Evolutionary conservation across 2,888 invertebrate species (phyloP).

Genomic region (Resseliella maxima): DNA sequence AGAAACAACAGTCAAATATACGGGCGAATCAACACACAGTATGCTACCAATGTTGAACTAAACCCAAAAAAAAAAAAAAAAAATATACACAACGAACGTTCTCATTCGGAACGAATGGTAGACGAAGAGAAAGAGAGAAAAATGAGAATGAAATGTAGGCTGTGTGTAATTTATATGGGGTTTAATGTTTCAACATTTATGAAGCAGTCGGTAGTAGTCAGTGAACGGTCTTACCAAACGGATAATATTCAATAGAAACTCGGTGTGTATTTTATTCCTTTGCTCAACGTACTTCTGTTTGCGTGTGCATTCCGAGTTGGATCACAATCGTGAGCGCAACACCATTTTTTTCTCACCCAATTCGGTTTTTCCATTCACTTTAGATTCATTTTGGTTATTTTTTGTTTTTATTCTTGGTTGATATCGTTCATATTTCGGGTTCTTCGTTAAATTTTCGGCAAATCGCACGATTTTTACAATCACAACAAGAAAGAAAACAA

Average conservation of each 20-base stretch:
- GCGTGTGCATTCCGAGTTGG: slow-evolving; percentile 8
- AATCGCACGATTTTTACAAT: background rate
- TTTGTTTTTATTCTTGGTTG: background rate
- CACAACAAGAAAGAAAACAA: too few relatives aligned
- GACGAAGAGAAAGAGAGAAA: background rate
- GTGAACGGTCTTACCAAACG: slow-evolving; percentile 57
- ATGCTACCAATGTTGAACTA: background rate
- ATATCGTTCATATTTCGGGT: background rate
- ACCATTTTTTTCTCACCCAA: background rate
- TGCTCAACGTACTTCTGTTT: slow-evolving; percentile 4
- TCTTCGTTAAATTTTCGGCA: background rate
- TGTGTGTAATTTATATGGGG: slow-evolving; percentile 56
- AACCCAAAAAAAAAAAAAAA: background rate
- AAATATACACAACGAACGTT: too few relatives aligned
- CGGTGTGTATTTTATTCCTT: slow-evolving; percentile 50
- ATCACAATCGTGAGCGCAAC: slow-evolving; percentile 9
- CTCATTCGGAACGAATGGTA: background rate
- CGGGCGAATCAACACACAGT: slow-evolving; percentile 26
- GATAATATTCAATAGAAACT: slow-evolving; percentile 54
- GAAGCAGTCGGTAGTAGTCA: slow-evolving; percentile 56
- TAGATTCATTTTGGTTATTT: background rate
- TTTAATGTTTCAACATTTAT: slow-evolving; percentile 55
- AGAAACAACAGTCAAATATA: background rate
- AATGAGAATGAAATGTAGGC: slow-evolving; percentile 55
- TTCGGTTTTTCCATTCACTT: background rate